phyloP scores from a whole-genome alignment of 2,113 vertebrate genomes.

The Myotis brandtii region DNA sequence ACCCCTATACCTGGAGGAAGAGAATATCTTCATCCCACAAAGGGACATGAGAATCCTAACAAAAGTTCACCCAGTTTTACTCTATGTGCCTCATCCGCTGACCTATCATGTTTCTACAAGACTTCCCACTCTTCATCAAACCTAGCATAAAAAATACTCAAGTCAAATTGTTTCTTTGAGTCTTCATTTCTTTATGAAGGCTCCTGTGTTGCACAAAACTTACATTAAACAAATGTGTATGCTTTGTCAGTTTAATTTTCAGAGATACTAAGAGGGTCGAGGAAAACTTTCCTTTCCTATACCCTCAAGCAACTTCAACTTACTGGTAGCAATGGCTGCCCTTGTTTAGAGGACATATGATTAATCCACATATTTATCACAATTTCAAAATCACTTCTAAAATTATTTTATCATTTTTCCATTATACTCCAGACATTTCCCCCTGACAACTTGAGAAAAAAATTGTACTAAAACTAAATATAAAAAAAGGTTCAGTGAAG shows the following conservation, averaged over 20 bases:
- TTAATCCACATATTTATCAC: constrained; percentile 51
- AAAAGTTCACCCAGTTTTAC: not conserved
- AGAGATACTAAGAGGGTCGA: not conserved
- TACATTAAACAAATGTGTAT: not conserved
- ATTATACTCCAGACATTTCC: not conserved
- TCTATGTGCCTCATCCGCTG: not conserved
- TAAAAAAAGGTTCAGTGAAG: not conserved
- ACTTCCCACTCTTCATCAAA: not conserved
- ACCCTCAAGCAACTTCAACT: constrained; percentile 74
- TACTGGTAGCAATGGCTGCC: constrained; percentile 60
- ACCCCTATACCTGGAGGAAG: not conserved
- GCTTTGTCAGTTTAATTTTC: not conserved
- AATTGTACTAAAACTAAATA: not conserved
- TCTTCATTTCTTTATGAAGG: not conserved
- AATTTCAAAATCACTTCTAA: constrained; percentile 30
- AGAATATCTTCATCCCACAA: not conserved
- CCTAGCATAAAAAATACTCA: not conserved
- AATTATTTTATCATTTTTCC: constrained; percentile 9
- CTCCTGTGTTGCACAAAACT: not conserved
- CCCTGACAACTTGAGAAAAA: constrained; percentile 34
- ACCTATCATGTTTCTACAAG: not conserved
- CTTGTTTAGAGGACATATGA: constrained; percentile 69
- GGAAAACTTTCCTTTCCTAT: not conserved
- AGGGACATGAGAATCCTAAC: not conserved
- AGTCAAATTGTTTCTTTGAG: not conserved